Percentiles rank a stretch among this genome's conserved stretches.
These are phyloP conservation scores for Tenualosa ilisha DNA, from an alignment of 2,797 vertebrate genomes.

Conservation along the genomic window DNA sequence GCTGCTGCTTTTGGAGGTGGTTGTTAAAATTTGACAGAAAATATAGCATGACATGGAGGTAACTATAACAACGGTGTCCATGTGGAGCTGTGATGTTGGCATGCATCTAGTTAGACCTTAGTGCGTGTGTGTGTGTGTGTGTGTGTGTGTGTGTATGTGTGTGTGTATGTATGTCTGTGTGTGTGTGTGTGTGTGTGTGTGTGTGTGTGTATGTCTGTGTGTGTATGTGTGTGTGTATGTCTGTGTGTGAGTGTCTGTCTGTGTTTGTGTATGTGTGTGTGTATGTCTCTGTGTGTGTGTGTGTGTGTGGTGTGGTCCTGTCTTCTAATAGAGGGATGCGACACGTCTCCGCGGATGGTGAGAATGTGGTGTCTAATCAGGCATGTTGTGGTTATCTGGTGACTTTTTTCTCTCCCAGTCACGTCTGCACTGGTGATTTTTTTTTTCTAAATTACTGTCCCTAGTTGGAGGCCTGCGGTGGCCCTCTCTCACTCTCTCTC, in stretches of 20 bases:
- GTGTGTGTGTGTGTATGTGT: too few species aligned
- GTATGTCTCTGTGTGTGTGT: too few species aligned
- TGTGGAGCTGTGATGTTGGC: neutral
- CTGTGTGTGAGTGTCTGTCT: too few species aligned
- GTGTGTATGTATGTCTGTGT: too few species aligned
- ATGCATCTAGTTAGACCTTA: neutral
- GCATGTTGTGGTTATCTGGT: neutral
- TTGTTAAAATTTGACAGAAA: slow-evolving; percentile 2
- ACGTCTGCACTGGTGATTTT: neutral
- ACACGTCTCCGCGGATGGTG: neutral
- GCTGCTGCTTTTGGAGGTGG: neutral
- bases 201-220: too few species aligned
- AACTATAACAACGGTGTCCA: neutral
- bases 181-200: too few species aligned
- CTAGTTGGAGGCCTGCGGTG: too few species aligned
- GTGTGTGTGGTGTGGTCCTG: neutral
- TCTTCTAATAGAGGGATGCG: neutral
- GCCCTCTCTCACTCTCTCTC: neutral
- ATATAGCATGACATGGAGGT: neutral
- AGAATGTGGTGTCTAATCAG: neutral
- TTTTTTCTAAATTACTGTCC: too few species aligned
- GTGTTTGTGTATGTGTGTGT: too few species aligned
- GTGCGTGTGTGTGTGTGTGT: neutral
- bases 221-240: too few species aligned
- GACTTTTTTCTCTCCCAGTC: neutral